phyloP scores from a whole-genome alignment of 2,113 vertebrate genomes.

The Cercocebus atys region DNA sequence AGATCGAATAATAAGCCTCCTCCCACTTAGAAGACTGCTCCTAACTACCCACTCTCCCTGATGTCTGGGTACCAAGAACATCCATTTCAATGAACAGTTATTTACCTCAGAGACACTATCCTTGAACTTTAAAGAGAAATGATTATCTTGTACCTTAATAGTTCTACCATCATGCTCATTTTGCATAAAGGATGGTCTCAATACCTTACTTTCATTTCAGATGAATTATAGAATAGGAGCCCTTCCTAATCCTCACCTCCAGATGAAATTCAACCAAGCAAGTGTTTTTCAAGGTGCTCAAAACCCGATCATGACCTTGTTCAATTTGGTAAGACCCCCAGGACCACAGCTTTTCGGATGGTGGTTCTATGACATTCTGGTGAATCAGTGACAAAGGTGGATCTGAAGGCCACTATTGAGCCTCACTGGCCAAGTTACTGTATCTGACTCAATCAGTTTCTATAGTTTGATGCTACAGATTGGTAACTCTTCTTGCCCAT shows the following conservation, averaged over 20 bases:
- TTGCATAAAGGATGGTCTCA: neutral
- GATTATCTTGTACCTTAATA: neutral
- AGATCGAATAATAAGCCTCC: constrained; percentile 40
- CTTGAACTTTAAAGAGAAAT: constrained; percentile 46
- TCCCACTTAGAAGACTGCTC: constrained; percentile 42
- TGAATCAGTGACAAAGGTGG: neutral
- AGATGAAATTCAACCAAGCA: neutral
- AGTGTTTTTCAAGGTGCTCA: neutral
- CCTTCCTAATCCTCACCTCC: neutral
- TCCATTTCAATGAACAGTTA: neutral
- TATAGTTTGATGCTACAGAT: neutral
- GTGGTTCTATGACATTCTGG: neutral
- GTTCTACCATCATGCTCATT: neutral
- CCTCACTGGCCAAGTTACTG: neutral
- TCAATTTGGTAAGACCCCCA: neutral
- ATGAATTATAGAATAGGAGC: neutral
- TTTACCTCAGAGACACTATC: constrained; percentile 54
- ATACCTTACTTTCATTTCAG: neutral
- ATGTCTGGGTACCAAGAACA: neutral
- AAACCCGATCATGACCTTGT: neutral
- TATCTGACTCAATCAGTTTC: neutral
- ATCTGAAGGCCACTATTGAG: neutral
- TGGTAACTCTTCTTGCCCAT: neutral
- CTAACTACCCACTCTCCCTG: neutral
- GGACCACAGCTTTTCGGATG: neutral